Percentiles rank a stretch among this genome's conserved stretches.
Conservation (phyloP, 2,113 vertebrate genomes). For the Micronisus gabar region DNA sequence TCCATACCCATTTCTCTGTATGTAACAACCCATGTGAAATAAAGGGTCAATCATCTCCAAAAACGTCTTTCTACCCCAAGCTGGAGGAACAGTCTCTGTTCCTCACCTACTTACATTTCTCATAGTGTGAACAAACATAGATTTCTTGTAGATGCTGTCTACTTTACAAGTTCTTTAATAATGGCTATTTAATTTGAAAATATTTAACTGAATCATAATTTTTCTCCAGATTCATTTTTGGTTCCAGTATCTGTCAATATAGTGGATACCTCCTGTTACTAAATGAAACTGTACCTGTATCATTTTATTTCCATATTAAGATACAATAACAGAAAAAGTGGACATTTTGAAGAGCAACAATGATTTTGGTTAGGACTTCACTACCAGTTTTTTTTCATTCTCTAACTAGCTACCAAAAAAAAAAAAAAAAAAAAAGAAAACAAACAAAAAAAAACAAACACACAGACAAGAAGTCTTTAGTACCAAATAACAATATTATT, state of each 20-base stretch:
- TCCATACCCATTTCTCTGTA: neutral
- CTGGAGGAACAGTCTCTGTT: neutral
- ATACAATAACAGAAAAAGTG: rapidly evolving
- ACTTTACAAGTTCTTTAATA: neutral
- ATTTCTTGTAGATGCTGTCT: neutral
- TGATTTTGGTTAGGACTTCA: neutral
- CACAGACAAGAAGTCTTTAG: neutral
- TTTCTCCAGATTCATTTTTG: neutral
- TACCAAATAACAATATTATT: neutral
- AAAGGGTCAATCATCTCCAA: neutral
- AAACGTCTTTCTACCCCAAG: neutral
- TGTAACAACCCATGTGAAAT: neutral
- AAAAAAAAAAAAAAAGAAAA: no score
- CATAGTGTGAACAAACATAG: neutral
- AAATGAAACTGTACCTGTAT: neutral
- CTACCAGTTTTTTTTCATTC: neutral
- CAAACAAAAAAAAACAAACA: no score
- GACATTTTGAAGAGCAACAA: neutral
- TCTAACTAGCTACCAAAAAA: neutral
- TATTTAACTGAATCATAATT: neutral
- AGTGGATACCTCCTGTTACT: neutral
- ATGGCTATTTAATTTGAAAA: neutral
- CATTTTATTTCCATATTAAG: neutral
- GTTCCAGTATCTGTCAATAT: neutral
- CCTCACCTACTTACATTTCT: neutral